Base-by-base conservation (phyloP, 1,140 invertebrate species). In the Papilio helenus region DNA sequence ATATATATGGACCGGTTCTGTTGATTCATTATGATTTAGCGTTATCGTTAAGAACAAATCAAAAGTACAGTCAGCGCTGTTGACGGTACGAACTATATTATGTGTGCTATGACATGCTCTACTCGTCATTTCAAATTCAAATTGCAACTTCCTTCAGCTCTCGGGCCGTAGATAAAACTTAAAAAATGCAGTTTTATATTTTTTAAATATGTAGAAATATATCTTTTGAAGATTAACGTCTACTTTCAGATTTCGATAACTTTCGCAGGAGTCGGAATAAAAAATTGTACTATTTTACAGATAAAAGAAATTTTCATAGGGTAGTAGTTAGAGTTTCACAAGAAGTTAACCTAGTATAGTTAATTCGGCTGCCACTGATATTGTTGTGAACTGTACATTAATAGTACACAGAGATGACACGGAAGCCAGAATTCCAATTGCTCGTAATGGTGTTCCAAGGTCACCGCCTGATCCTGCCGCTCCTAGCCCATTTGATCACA, bases 1-100 rank as follows among this genome's bases (percentile, higher is more conserved):
- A 29, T 68, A 34, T 68, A 26, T 68, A 65, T n/a, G n/a, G 58
- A 68, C 61, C 23, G 23, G 23, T 68, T 29, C 23, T 68, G 61
- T 29, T 68, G 61, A 68, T 29, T 16, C 3, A 68, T 29, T 68
- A 34, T 34, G 61, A 34, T 29, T 29, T 5, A 34, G 61, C 61
- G 26, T 68, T 68, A 29, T 68, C 16, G 61, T 68, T 29, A 68
- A 3, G 26, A 29, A 68, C 14, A 68, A 12, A 29, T 26, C 12
- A 12, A 16, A 29, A 68, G 61, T 68, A 68, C 61, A 68, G 26
- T 68, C 26, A 68, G 61, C 26, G 61, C 23, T 16, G 20, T 29
- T 1, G 29, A 16, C 26, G 26, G 14, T 68, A 29, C 12, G 2
- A 68, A 26, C 23, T 26, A 65, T 29, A 68, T 55, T 20, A 2